A percentile compares a stretch with the other conserved stretches of the same genome.
These are phyloP conservation scores for Bovichtus variegatus DNA, from an alignment of 2,797 vertebrate genomes.

Conservation along the genomic window DNA sequence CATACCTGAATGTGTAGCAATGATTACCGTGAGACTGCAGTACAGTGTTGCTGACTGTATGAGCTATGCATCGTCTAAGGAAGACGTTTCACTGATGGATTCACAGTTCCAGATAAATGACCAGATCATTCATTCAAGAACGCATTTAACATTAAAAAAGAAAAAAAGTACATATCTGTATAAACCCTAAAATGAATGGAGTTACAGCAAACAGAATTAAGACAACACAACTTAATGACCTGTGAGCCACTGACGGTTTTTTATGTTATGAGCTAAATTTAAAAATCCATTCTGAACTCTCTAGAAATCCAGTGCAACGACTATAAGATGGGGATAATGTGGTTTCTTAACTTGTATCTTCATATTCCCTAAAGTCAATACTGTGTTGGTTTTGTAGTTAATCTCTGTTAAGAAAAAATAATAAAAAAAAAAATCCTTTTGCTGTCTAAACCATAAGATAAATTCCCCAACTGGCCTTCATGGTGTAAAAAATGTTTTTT, in stretches of 20 bases:
- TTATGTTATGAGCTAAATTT: neutral
- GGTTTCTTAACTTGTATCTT: neutral
- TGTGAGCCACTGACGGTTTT: neutral
- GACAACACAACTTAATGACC: neutral
- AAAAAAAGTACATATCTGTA: neutral
- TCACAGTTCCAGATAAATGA: neutral
- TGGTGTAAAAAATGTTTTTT: conserved; percentile 17
- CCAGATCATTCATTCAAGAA: neutral
- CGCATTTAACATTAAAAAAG: too few relatives aligned
- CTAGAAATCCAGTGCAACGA: neutral
- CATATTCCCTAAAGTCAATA: neutral
- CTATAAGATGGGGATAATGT: neutral
- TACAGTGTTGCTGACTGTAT: neutral
- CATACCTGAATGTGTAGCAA: neutral
- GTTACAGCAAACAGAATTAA: neutral
- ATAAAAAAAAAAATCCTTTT: neutral
- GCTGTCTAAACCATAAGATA: neutral
- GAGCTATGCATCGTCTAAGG: neutral
- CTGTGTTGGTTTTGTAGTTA: neutral
- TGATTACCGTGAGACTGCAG: neutral
- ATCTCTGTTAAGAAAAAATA: neutral
- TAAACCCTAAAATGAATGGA: neutral
- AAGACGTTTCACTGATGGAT: neutral
- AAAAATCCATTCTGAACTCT: neutral
- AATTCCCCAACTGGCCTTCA: conserved; percentile 27